Evolutionary conservation across 2,797 vertebrate species (phyloP).

Genomic region (Pelodytes ibericus): DNA sequence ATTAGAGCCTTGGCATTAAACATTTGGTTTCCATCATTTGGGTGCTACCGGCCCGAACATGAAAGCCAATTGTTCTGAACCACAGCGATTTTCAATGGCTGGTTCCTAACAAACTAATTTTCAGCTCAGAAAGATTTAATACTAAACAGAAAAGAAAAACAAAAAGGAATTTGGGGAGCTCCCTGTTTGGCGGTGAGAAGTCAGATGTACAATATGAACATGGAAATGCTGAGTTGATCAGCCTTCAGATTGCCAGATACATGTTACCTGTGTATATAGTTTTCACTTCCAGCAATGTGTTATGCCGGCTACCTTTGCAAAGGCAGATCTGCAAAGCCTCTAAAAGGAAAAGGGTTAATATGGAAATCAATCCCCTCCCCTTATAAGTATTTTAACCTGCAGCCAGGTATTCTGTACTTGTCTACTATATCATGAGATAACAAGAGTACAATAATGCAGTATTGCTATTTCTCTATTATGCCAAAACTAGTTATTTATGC

Average conservation of each 20-base stretch:
- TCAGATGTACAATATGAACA: slow-evolving; percentile 39
- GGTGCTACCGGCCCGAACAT: slow-evolving; percentile 70
- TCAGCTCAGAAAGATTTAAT: slow-evolving; percentile 66
- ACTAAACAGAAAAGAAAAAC: slow-evolving; percentile 77
- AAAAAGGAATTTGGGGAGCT: slow-evolving; percentile 56
- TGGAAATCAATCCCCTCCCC: slow-evolving; percentile 57
- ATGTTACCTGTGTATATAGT: slow-evolving; percentile 59
- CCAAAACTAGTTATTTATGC: slow-evolving; percentile 67
- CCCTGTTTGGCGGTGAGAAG: background rate
- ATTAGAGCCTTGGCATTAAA: slow-evolving; percentile 64
- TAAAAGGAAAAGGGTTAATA: slow-evolving; percentile 46
- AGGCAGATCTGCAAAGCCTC: slow-evolving; percentile 3
- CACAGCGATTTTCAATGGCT: slow-evolving; percentile 66
- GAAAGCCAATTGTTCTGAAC: slow-evolving; percentile 46
- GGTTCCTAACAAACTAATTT: slow-evolving; percentile 69
- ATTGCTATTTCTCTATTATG: slow-evolving; percentile 75
- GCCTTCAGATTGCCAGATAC: slow-evolving; percentile 62
- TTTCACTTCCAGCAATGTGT: slow-evolving; percentile 57
- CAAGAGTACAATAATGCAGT: slow-evolving; percentile 72
- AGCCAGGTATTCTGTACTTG: slow-evolving; percentile 57
- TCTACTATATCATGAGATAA: slow-evolving; percentile 63
- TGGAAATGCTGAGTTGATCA: slow-evolving; percentile 59
- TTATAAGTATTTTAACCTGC: slow-evolving; percentile 63
- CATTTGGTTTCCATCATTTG: slow-evolving; percentile 54
- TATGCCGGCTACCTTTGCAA: slow-evolving; percentile 20